Base-by-base conservation (phyloP, 1,140 invertebrate genomes). In the Hypothenemus hampei region DNA sequence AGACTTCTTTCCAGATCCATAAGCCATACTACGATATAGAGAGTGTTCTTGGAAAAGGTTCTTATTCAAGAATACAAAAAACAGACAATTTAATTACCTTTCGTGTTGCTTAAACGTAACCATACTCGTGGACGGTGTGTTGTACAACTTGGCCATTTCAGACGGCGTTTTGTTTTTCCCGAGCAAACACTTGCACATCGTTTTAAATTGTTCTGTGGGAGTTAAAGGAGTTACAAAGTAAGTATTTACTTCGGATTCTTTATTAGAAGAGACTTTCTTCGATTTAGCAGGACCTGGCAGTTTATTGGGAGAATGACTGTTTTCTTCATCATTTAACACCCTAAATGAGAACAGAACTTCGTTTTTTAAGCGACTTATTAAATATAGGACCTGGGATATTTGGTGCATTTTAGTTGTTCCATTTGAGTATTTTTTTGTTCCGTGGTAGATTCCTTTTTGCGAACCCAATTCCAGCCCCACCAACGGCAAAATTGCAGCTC, bases 391-490 rank as follows among this genome's bases (percentile, higher is more conserved):
- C n/a, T n/a, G n/a, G n/a, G n/a, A n/a, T n/a, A n/a, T n/a, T n/a
- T n/a, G n/a, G n/a, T n/a, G n/a, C n/a, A n/a, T n/a, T n/a, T n/a
- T n/a, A n/a, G n/a, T n/a, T n/a, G n/a, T n/a, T n/a, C n/a, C n/a
- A n/a, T n/a, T n/a, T n/a, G n/a, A n/a, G n/a, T n/a, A n/a, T n/a
- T n/a, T n/a, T n/a, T n/a, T n/a, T n/a, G n/a, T n/a, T n/a, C n/a
- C 24, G 11, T 29, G 5, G 11, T 21, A n/a, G 47, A 13, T 22
- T 58, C 50, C 7, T 36, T 24, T 46, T 56, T 55, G 11, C 40
- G 19, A 3, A 59, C 46, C 58, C 58, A 59, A 45, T 59, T 59
- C 58, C 58, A 59, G 8, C 58, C 58, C 58, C 58, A 59, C 53
- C 52, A 59, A 22, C 58, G 45, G 24, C 58, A 59, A 44, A 59